Base-by-base conservation (phyloP, 2,113 vertebrate species). In the Bubalus kerabau region DNA sequence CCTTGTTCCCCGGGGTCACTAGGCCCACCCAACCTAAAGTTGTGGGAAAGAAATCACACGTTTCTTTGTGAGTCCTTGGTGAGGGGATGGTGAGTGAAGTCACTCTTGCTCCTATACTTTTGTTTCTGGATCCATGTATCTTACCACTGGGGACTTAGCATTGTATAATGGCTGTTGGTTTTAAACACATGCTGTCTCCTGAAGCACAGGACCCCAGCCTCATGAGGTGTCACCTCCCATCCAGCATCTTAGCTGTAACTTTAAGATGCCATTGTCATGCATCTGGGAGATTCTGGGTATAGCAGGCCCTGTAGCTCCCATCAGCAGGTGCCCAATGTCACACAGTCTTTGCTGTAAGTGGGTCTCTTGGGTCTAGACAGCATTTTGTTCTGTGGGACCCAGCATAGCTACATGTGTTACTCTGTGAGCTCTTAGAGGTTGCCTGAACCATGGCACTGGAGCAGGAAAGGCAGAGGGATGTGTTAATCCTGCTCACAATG, bases 141-240 rank as follows among this genome's bases (percentile, higher is more conserved):
- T 32, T 26, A 16, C 26, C 57, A 3, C 9, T 67, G 48, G 30
- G 62, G 6, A 50, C 60, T 50, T 48, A 17, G 21, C 3, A 28
- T 46, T 23, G 4, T 7, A 0, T 4, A 2, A n/a, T 4, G 78
- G 28, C n/a, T 57, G 11, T 43, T 21, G 74, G 40, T 36, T 57
- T 78, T n/a, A 30, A 74, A 43, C 9, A 9, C 2, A 19, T 3
- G 14, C 32, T 74, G 16, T 8, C 23, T 21, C 52, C 32, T 16
- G 21, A 56, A 74, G 46, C 11, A n/a, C 15, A 46, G 26, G 4
- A 8, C 5, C 5, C 30, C n/a, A 30, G 13, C 5, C 21, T 83
- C 16, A 46, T 6, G 6, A 10, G 56, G 5, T 17, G 3, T 50
- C 23, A 0, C 43, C 5, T 40, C 19, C 15, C 30, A n/a, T 0